A percentile compares a stretch with the other conserved stretches of the same genome.
These are phyloP conservation scores for Drosophila vallismaia DNA, from an alignment of 2,888 invertebrate genomes.

Conservation along the genomic window DNA sequence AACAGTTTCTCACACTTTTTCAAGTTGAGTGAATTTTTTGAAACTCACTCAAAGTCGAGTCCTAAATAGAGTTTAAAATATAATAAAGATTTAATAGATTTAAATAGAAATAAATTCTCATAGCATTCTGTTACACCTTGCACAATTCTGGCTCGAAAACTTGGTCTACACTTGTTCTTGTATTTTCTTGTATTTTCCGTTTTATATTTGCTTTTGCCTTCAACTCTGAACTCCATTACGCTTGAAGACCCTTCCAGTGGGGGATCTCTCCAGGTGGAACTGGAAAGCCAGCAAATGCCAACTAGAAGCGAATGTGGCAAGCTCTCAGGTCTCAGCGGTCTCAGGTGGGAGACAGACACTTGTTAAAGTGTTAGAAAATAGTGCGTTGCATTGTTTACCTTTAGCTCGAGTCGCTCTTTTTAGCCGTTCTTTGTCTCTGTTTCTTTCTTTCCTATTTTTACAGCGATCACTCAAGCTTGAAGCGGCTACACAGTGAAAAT, in stretches of 20 bases:
- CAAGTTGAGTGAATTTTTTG: background rate
- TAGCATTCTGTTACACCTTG: constrained; percentile 18
- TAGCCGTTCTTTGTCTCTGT: constrained; percentile 41
- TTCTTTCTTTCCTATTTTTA: constrained; percentile 47
- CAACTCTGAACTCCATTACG: constrained; percentile 77
- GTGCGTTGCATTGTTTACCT: constrained; percentile 80
- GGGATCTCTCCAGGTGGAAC: constrained; percentile 47
- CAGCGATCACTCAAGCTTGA: constrained; percentile 79
- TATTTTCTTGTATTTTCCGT: constrained; percentile 41
- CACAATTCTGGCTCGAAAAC: constrained; percentile 20
- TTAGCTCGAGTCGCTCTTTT: constrained; percentile 64
- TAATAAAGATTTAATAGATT: too few relatives aligned
- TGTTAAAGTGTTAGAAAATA: constrained; percentile 80
- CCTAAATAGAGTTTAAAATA: too few relatives aligned
- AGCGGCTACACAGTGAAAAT: constrained; percentile 56
- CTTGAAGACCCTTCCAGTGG: constrained; percentile 65
- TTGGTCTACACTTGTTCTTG: constrained; percentile 50
- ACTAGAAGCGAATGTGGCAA: constrained; percentile 8
- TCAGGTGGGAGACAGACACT: constrained; percentile 58
- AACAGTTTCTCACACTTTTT: constrained; percentile 54
- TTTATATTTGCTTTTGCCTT: constrained; percentile 63
- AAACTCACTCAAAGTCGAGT: background rate
- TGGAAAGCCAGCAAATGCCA: constrained; percentile 55
- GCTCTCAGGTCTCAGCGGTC: constrained; percentile 9
- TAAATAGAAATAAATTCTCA: background rate